A percentile compares a stretch with the other conserved stretches of the same genome.
These are phyloP conservation scores for Atractosteus spatula DNA, from an alignment of 2,113 vertebrate species.

Conservation along the genomic window DNA sequence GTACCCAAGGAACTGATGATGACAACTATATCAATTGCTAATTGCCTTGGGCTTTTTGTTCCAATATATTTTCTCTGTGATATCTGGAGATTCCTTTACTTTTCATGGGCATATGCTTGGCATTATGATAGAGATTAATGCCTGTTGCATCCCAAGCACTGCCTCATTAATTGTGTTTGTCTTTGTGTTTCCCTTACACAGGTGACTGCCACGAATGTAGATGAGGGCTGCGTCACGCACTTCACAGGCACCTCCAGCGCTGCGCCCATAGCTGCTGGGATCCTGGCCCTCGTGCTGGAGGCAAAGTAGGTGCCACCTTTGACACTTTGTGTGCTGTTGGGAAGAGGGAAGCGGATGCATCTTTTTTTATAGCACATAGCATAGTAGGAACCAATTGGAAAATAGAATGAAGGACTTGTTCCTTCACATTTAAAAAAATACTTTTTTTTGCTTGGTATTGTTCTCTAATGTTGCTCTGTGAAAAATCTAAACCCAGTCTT, in stretches of 20 bases:
- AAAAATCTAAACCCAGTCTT: too few relatives aligned
- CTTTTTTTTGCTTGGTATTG: too few relatives aligned
- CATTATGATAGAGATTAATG: slow-evolving; percentile 74
- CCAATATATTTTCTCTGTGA: background rate
- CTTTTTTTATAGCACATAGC: too few relatives aligned
- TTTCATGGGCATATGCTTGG: slow-evolving; percentile 58
- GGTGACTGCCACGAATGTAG: slow-evolving; percentile 73
- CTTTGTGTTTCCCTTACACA: slow-evolving; percentile 74
- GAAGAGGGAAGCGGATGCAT: background rate
- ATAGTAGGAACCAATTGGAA: too few relatives aligned
- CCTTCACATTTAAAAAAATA: too few relatives aligned
- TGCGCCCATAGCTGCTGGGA: slow-evolving; percentile 35
- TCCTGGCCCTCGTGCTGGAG: slow-evolving; percentile 58
- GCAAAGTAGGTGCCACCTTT: slow-evolving; percentile 47
- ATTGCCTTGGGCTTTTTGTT: slow-evolving; percentile 71
- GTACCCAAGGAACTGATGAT: slow-evolving; percentile 67
- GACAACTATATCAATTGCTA: slow-evolving; percentile 75
- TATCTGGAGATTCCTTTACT: slow-evolving; percentile 46
- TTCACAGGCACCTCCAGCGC: slow-evolving; percentile 62
- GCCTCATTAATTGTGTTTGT: slow-evolving; percentile 74
- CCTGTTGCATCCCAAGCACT: slow-evolving; percentile 66
- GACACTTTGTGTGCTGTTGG: background rate
- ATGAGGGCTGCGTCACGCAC: slow-evolving; percentile 55
- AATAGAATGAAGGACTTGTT: too few relatives aligned
- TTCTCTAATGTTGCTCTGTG: too few relatives aligned